Evolutionary conservation across 1,140 invertebrate species (phyloP), one percentile per base, ranked within the genome.

Genomic region (Himalopsyche phryganea): DNA sequence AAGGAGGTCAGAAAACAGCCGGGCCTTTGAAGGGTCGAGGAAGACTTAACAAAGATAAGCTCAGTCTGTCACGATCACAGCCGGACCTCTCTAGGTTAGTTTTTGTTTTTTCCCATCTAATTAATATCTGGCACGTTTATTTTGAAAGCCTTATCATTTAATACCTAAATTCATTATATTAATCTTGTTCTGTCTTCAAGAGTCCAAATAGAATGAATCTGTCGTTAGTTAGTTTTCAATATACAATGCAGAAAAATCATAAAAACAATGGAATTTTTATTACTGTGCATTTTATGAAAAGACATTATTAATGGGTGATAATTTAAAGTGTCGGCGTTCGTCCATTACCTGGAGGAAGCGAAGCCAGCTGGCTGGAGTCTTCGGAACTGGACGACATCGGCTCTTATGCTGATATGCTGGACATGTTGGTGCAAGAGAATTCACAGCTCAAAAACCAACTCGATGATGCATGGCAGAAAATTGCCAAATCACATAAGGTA

Each of bases 401-500:
- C 74, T 82, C 84, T 1, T 82, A 85, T 57, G 81, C 86, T 0
- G 87, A 91, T 65, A 89, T 92, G 74, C 82, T 94, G 3, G 90
- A 94, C 66, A 83, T 91, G 42, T 74, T 96, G 1, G 87, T 90
- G 20, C 85, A 89, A 57, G 92, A 96, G 80, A 95, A 95, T 69
- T 85, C 84, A 66, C 82, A 84, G 51, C 80, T 96, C 49, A 91
- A 92, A 74, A 73, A 86, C 17, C 90, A 95, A 71, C 73, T 95
- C 0, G 85, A 90, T 45, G 80, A 85, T 41, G 92, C 87, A 60
- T 88, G 88, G 67, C 86, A 86, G 60, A 89, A 91, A 68, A 88
- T 94, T 45, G 84, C 88, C n/a, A 92, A 90, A 73, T 87, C 92
- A 46, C 86, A 91, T 71, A 93, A 92, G 80, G 89, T 90, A n/a